These are phyloP conservation scores for Neoitamus cyanurus DNA, from an alignment of 2,888 invertebrate genomes.

Conservation along the genomic window DNA sequence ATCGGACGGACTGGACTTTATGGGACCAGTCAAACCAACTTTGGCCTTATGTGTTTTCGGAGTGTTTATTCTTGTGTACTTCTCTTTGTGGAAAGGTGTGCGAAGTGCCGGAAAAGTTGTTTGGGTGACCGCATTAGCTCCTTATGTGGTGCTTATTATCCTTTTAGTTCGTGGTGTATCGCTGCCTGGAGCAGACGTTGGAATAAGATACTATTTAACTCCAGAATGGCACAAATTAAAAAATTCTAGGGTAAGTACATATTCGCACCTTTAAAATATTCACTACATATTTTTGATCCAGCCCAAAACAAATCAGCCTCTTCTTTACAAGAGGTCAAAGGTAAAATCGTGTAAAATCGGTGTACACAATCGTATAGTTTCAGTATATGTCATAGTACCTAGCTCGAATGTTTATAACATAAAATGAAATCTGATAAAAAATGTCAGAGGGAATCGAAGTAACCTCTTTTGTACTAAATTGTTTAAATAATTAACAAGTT, in stretches of 20 bases:
- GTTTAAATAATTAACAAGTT: no score
- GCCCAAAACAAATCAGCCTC: no score
- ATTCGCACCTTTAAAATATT: background rate
- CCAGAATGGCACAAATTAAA: slow-evolving; percentile 89
- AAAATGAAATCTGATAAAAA: no score
- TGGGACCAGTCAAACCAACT: slow-evolving; percentile 91
- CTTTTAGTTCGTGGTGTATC: slow-evolving; percentile 85
- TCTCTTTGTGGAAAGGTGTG: slow-evolving; percentile 96
- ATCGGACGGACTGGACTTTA: slow-evolving; percentile 83
- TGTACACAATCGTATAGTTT: no score
- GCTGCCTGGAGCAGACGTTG: slow-evolving; percentile 85
- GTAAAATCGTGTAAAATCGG: no score
- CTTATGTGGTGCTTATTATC: slow-evolving; percentile 90
- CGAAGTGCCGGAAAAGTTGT: slow-evolving; percentile 94
- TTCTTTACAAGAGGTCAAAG: no score
- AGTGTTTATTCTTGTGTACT: slow-evolving; percentile 93
- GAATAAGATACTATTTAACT: slow-evolving; percentile 88
- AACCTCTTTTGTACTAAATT: no score
- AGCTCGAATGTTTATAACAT: no score
- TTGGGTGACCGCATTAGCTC: slow-evolving; percentile 94
- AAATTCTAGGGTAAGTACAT: slow-evolving; percentile 68
- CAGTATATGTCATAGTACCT: no score
- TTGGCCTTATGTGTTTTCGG: slow-evolving; percentile 90
- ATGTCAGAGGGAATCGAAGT: no score
- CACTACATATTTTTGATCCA: background rate